phyloP scores from a whole-genome alignment of 2,797 vertebrate species.

The Oreonectes daqikongensis region DNA sequence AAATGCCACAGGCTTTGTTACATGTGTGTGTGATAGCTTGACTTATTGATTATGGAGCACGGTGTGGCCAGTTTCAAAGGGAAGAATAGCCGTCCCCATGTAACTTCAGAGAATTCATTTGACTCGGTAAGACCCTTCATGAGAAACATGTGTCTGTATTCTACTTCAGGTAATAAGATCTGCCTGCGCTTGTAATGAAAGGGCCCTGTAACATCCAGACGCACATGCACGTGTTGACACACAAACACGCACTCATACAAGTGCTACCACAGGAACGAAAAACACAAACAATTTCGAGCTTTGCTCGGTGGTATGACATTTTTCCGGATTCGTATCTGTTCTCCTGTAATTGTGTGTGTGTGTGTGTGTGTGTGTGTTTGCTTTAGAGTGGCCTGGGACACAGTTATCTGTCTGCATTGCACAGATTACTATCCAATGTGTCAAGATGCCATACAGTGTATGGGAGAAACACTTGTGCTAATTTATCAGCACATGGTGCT shows the following conservation, averaged over 20 bases:
- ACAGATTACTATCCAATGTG: constrained; percentile 51
- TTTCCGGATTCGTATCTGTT: constrained; percentile 35
- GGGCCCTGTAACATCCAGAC: constrained; percentile 63
- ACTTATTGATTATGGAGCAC: constrained; percentile 85
- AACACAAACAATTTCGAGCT: constrained; percentile 49
- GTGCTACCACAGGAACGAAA: constrained; percentile 36
- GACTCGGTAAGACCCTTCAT: constrained; percentile 82
- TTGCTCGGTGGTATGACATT: constrained; percentile 42
- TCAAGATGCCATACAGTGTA: constrained; percentile 49
- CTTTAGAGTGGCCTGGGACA: constrained; percentile 34
- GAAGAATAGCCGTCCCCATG: constrained; percentile 79
- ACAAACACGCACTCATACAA: constrained; percentile 56
- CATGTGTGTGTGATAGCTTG: constrained; percentile 81
- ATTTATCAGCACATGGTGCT: constrained; percentile 73
- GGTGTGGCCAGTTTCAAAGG: constrained; percentile 84
- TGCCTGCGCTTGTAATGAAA: constrained; percentile 69
- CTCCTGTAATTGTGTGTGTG: constrained; percentile 45
- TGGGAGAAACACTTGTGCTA: constrained; percentile 75
- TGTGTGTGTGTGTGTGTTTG: constrained; percentile 34
- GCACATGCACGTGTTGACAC: constrained; percentile 43
- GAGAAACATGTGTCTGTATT: constrained; percentile 82
- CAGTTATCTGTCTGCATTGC: constrained; percentile 44
- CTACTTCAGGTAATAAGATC: constrained; percentile 75
- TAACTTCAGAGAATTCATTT: constrained; percentile 87
- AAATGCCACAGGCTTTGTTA: constrained; percentile 77